Evolutionary conservation across 2,888 invertebrate species (phyloP).

Genomic region (Drosophila greeni): DNA sequence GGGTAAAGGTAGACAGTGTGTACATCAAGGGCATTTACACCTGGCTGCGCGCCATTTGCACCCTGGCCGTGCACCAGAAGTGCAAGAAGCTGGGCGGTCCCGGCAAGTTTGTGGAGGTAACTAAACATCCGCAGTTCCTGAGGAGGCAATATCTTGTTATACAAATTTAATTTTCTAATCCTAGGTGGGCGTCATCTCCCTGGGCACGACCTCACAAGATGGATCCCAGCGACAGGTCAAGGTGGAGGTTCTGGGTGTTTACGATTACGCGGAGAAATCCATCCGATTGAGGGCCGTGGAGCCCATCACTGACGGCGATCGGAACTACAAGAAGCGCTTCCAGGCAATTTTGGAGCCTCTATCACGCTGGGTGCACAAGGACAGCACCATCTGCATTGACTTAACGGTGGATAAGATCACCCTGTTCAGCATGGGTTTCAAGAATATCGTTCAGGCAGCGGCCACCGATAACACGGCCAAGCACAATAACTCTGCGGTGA

Average conservation of each 20-base stretch:
- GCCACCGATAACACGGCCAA: constrained; percentile 79
- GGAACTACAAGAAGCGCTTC: constrained; percentile 89
- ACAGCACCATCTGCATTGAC: constrained; percentile 89
- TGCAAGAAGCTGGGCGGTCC: constrained; percentile 86
- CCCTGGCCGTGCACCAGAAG: constrained; percentile 89
- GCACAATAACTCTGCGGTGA: constrained; percentile 86
- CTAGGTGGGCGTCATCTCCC: constrained; percentile 88
- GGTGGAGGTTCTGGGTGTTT: constrained; percentile 91
- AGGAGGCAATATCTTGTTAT: background rate
- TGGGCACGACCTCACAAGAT: constrained; percentile 91
- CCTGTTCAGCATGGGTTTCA: constrained; percentile 88
- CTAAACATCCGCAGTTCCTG: no score
- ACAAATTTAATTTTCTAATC: background rate
- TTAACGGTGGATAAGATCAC: constrained; percentile 90
- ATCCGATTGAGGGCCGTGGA: constrained; percentile 90
- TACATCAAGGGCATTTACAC: constrained; percentile 85
- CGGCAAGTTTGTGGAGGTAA: constrained; percentile 83
- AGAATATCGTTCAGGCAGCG: constrained; percentile 84
- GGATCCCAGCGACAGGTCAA: constrained; percentile 88
- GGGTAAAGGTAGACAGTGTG: constrained; percentile 89
- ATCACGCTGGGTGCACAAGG: constrained; percentile 87
- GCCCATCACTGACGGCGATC: constrained; percentile 87
- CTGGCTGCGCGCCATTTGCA: constrained; percentile 87
- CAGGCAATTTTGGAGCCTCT: constrained; percentile 90
- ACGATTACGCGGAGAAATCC: constrained; percentile 86